Conservation (phyloP, 2,113 vertebrate genomes). For the Psettodes erumei region DNA sequence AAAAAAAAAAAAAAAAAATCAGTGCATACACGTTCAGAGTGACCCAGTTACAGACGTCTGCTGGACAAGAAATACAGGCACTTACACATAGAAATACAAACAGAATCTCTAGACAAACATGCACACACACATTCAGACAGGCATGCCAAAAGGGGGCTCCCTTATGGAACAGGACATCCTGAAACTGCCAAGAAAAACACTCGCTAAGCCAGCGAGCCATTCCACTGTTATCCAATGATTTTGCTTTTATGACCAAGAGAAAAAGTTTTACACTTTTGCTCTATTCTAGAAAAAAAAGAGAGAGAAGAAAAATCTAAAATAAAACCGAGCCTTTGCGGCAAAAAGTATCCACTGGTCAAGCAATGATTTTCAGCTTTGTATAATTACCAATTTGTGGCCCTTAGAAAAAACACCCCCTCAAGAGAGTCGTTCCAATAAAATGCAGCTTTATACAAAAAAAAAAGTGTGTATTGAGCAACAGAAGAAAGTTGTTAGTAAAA, state of each 20-base stretch:
- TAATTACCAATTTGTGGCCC: slow-evolving; percentile 60
- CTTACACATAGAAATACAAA: slow-evolving; percentile 58
- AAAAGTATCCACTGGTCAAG: slow-evolving; percentile 54
- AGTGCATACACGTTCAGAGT: slow-evolving; percentile 48
- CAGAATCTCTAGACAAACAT: slow-evolving; percentile 59
- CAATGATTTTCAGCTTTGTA: slow-evolving; percentile 59
- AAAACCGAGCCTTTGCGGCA: slow-evolving; percentile 53
- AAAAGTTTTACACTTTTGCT: slow-evolving; percentile 55
- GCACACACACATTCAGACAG: slow-evolving; percentile 41
- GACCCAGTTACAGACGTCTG: slow-evolving; percentile 52
- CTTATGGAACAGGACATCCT: slow-evolving; percentile 80
- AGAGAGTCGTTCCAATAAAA: slow-evolving; percentile 63
- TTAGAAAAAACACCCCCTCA: slow-evolving; percentile 39
- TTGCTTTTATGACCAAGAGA: slow-evolving; percentile 62
- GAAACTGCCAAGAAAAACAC: slow-evolving; percentile 79
- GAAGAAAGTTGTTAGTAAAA: slow-evolving; percentile 60
- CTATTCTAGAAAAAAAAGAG: slow-evolving; percentile 29
- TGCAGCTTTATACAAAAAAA: slow-evolving; percentile 41
- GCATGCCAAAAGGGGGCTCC: slow-evolving; percentile 73
- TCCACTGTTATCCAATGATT: slow-evolving; percentile 72
- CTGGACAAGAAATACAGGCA: slow-evolving; percentile 44
- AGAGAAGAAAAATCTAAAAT: slow-evolving; percentile 39
- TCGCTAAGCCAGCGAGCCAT: slow-evolving; percentile 68
- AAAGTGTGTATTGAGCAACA: slow-evolving; percentile 66
- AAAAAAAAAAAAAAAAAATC: slow-evolving; percentile 30